These are phyloP conservation scores for Drosophila pachea DNA, from an alignment of 1,140 invertebrate genomes.

Conservation along the genomic window DNA sequence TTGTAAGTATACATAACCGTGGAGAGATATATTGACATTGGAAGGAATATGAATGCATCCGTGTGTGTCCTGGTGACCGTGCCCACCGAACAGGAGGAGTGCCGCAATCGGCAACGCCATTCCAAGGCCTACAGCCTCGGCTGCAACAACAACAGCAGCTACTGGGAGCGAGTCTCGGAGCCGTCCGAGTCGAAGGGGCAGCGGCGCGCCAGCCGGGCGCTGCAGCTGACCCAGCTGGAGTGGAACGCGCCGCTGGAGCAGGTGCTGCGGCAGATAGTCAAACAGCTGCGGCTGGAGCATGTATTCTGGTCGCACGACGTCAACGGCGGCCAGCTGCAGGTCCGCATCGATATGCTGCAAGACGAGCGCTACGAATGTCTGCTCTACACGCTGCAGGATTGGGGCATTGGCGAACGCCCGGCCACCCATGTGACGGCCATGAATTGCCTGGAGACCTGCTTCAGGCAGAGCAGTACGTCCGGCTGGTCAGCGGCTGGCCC, in stretches of 20 bases:
- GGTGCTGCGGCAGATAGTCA: constrained; percentile 40
- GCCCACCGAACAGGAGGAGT: constrained; percentile 52
- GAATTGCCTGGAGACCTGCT: constrained; percentile 64
- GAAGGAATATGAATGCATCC: constrained; percentile 44
- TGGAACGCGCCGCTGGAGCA: constrained; percentile 38
- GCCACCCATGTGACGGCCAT: constrained; percentile 76
- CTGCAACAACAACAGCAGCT: background rate
- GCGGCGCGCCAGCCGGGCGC: background rate
- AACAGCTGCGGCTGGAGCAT: constrained; percentile 46
- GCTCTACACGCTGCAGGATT: constrained; percentile 69
- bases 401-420: constrained; percentile 72
- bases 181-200: background rate
- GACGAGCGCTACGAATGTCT: constrained; percentile 76
- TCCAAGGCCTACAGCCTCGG: background rate
- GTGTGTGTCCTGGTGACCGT: constrained; percentile 62
- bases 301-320: constrained; percentile 60
- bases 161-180: too few relatives aligned
- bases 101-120: background rate
- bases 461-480: background rate
- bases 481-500: background rate
- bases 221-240: constrained; percentile 1
- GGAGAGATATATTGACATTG: too few relatives aligned
- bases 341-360: constrained; percentile 70
- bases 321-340: constrained; percentile 41
- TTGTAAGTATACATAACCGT: too few relatives aligned